A percentile compares a stretch with the other conserved stretches of the same genome.
phyloP scores from a whole-genome alignment of 2,113 vertebrate species.

The Lucifuga dentata region DNA sequence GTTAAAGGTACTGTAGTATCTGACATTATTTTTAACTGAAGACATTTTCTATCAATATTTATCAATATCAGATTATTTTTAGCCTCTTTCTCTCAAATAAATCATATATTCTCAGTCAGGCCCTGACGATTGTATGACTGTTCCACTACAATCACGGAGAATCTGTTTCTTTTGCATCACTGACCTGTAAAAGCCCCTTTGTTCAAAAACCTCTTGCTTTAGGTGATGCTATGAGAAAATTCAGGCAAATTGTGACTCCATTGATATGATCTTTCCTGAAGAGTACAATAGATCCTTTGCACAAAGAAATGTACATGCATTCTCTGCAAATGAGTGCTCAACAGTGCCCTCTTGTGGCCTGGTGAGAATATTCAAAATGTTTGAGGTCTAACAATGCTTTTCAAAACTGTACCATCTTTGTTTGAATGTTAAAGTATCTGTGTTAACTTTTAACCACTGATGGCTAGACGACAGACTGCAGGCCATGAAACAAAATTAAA shows the following conservation, averaged over 20 bases:
- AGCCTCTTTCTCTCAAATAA: too few species aligned
- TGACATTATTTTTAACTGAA: neutral
- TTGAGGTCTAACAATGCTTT: constrained; percentile 2
- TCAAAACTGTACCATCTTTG: neutral
- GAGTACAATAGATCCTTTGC: constrained; percentile 25
- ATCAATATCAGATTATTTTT: neutral
- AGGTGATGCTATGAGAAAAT: constrained; percentile 50
- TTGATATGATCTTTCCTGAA: constrained; percentile 37
- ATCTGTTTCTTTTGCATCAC: neutral
- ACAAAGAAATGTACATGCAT: constrained; percentile 8
- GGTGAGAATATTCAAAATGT: neutral
- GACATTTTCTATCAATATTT: neutral
- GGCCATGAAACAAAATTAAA: neutral
- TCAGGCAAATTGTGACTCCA: constrained; percentile 13
- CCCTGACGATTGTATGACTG: neutral
- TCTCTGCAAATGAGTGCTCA: constrained; percentile 16
- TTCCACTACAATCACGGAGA: neutral
- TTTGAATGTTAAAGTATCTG: too few species aligned
- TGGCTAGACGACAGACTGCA: neutral
- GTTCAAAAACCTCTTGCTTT: constrained; percentile 2
- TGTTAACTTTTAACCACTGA: neutral
- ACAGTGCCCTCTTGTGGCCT: constrained; percentile 60
- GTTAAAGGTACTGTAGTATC: neutral
- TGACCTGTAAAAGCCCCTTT: constrained; percentile 1
- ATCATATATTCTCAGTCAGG: too few species aligned